These are phyloP conservation scores for Xerus rutilus DNA, from an alignment of 2,797 vertebrate species.

Conservation along the genomic window DNA sequence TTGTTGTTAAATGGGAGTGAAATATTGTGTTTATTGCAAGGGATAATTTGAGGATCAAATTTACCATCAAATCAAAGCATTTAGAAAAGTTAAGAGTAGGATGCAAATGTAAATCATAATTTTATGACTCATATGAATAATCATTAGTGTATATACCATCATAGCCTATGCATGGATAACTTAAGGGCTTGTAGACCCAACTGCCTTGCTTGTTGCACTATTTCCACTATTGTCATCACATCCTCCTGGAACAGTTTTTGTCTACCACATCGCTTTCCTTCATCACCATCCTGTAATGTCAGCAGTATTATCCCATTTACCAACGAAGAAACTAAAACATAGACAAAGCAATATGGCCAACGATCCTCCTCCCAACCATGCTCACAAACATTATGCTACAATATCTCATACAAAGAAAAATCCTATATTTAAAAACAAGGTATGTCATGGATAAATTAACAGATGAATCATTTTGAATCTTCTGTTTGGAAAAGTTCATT, in stretches of 20 bases:
- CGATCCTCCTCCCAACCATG: too few relatives aligned
- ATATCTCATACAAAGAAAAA: neutral
- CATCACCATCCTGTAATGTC: neutral
- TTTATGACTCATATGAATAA: neutral
- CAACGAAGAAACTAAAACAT: neutral
- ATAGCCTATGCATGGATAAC: neutral
- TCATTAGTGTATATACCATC: neutral
- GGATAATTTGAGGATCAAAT: neutral
- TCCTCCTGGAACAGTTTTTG: neutral
- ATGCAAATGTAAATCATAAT: neutral
- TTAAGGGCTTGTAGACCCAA: neutral
- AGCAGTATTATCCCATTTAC: neutral
- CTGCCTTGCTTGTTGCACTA: neutral
- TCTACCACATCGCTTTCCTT: neutral
- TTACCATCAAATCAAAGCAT: neutral
- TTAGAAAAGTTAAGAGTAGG: constrained; percentile 2
- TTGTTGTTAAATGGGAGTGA: neutral
- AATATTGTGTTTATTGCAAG: neutral
- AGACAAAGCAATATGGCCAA: neutral
- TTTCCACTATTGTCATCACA: neutral
- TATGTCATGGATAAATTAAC: neutral
- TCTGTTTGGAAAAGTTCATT: neutral
- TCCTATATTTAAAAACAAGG: neutral
- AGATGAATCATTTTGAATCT: neutral
- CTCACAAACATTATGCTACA: neutral